Percentiles rank a stretch among this genome's conserved stretches.
These are phyloP conservation scores for Dryobates pubescens DNA, from an alignment of 2,797 vertebrate species.

Conservation along the genomic window DNA sequence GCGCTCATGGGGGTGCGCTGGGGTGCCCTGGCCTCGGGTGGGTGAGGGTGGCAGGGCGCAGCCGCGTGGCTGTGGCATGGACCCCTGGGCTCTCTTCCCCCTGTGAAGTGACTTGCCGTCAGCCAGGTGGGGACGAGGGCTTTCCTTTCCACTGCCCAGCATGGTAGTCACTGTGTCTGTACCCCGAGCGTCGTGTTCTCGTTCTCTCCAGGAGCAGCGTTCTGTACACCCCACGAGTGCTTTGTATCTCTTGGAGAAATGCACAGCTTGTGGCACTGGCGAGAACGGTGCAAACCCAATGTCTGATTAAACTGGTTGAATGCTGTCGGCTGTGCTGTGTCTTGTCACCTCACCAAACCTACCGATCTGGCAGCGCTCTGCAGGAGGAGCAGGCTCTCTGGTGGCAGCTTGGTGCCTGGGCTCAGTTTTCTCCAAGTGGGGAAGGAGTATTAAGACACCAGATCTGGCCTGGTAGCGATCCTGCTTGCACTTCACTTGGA, in stretches of 20 bases:
- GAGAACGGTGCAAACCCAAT: slow-evolving; percentile 34
- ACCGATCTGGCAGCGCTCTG: background rate
- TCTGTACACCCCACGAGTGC: slow-evolving; percentile 46
- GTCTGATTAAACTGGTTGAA: slow-evolving; percentile 70
- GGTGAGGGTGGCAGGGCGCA: background rate
- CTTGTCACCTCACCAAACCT: background rate
- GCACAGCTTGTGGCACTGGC: slow-evolving; percentile 56
- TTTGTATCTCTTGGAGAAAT: slow-evolving; percentile 67
- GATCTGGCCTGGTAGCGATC: background rate
- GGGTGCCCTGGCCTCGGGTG: background rate
- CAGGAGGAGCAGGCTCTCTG: background rate
- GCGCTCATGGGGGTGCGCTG: background rate
- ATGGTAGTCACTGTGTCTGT: background rate
- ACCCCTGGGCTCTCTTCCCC: background rate
- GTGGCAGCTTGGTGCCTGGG: background rate
- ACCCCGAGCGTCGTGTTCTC: background rate
- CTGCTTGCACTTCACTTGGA: background rate
- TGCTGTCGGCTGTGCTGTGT: slow-evolving; percentile 25
- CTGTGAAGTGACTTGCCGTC: background rate
- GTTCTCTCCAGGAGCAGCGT: slow-evolving; percentile 23
- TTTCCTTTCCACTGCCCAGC: background rate
- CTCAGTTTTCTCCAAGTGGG: background rate
- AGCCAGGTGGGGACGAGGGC: background rate
- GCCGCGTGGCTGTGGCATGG: background rate
- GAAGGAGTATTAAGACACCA: background rate